Base-by-base conservation (phyloP, 2,888 invertebrate species). In the Fissipunctia ypsillon region DNA sequence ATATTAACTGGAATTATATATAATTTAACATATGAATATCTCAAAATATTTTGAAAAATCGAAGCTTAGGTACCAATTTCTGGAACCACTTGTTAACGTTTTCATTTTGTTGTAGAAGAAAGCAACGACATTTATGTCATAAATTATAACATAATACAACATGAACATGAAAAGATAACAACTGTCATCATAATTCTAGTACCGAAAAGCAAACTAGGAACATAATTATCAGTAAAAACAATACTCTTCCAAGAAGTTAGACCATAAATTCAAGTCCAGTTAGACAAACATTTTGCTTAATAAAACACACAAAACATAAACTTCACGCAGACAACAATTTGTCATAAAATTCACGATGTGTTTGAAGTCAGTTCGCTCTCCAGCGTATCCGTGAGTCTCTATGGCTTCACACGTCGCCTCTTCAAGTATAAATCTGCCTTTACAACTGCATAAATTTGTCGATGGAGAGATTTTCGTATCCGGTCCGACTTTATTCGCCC, bases 381-480 rank as follows among this genome's bases (percentile, higher is more conserved):
- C 73, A 67, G 41, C 59, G 14, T 10, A 52, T 19, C 90, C 31
- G 85, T 92, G 81, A 90, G 88, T 90, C 78, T 70, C 67, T 54
- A 64, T 68, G 85, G 89, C 91, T 93, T 93, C 91, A 93, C 93
- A 94, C 93, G 91, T 93, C 91, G 92, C 90, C 91, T 93, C 89
- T 90, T 91, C 89, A 89, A 90, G 89, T 91, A 95, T 95, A 95
- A 95, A 95, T 95, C 93, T 90, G 90, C 90, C 90, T 94, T 94
- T 93, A 95, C 93, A 95, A 93, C 95, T 92, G 92, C 94, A 95
- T 95, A 95, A 95, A 95, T 95, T 95, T 95, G 94, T 95, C 95
- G 93, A 94, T 95, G 92, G 91, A 94, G 92, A 93, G 92, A 93
- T 95, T 93, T 92, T 92, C 89, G 93, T 93, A 94, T 95, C 95